A percentile compares a stretch with the other conserved stretches of the same genome.
These are phyloP conservation scores for Eupithecia exiguata DNA, from an alignment of 2,888 invertebrate genomes.

Conservation along the genomic window DNA sequence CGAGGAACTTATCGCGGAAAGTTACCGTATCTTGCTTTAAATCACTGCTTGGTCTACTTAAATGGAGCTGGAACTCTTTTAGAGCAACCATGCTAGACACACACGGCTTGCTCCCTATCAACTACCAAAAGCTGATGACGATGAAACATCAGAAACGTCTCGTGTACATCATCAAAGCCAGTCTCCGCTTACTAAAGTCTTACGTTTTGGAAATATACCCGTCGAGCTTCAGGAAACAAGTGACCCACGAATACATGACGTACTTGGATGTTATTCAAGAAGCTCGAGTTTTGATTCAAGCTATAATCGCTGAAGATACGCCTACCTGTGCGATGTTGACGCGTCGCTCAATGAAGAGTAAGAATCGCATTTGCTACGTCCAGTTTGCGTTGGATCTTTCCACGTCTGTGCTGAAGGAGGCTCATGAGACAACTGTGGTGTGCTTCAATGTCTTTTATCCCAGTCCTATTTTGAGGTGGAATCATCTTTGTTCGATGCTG, in stretches of 20 bases:
- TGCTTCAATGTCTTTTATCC: slow-evolving; percentile 99
- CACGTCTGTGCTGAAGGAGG: slow-evolving; percentile 92
- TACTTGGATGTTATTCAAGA: slow-evolving; percentile 94
- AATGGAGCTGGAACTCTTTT: slow-evolving; percentile 96
- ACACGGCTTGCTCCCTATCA: slow-evolving; percentile 73
- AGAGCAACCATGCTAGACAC: slow-evolving; percentile 75
- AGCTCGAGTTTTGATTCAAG: slow-evolving; percentile 90
- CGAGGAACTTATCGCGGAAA: slow-evolving; percentile 93
- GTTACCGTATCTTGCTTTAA: slow-evolving; percentile 94
- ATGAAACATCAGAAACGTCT: slow-evolving; percentile 91
- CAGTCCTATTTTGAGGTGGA: slow-evolving; percentile 96
- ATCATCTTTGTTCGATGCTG: slow-evolving; percentile 93
- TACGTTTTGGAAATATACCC: slow-evolving; percentile 97
- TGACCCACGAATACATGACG: slow-evolving; percentile 87
- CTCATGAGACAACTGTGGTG: slow-evolving; percentile 94
- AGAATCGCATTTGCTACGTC: slow-evolving; percentile 73
- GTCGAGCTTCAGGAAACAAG: slow-evolving; percentile 82
- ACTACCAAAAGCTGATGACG: slow-evolving; percentile 78
- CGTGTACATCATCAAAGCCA: slow-evolving; percentile 93
- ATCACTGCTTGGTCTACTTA: slow-evolving; percentile 91
- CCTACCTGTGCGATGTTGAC: slow-evolving; percentile 71
- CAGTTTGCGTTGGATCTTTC: slow-evolving; percentile 85
- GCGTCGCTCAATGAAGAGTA: slow-evolving; percentile 67
- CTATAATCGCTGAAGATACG: slow-evolving; percentile 89
- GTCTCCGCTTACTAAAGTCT: slow-evolving; percentile 90